Evolutionary conservation across 2,797 vertebrate species (phyloP).

Genomic region (Protosalanx chinensis): DNA sequence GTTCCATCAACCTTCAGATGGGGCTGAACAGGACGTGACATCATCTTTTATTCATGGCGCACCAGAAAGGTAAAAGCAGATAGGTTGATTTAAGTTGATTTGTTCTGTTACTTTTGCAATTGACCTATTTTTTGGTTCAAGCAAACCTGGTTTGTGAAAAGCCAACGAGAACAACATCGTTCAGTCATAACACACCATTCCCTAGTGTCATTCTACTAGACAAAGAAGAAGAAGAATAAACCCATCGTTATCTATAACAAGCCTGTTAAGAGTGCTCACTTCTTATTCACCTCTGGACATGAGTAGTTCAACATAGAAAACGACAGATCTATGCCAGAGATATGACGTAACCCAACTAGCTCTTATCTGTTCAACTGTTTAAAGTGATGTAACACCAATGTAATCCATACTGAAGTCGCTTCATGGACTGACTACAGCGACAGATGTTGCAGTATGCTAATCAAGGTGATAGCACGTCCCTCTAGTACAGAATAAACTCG

Average conservation of each 20-base stretch:
- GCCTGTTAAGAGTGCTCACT: not conserved
- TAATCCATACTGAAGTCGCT: conserved; percentile 1
- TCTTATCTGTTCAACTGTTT: not conserved
- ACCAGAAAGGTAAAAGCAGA: not conserved
- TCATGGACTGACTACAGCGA: not conserved
- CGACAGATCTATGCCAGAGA: not conserved
- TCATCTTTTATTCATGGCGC: not conserved
- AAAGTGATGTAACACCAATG: conserved; percentile 13
- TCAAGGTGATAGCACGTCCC: no score
- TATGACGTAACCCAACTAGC: not conserved
- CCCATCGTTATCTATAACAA: not conserved
- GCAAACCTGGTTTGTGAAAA: no score
- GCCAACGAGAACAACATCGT: no score
- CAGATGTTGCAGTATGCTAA: not conserved
- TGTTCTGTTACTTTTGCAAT: not conserved
- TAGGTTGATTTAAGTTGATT: not conserved
- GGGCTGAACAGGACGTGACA: no score
- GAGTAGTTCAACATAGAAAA: not conserved
- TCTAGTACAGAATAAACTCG: no score
- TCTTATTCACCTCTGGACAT: no score
- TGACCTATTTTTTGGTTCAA: not conserved
- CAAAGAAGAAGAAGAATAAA: not conserved
- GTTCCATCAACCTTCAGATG: not conserved
- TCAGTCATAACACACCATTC: not conserved
- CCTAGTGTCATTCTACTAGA: not conserved